Base-by-base conservation (phyloP, 2,888 invertebrate genomes). In the Xestia sexstrigata region DNA sequence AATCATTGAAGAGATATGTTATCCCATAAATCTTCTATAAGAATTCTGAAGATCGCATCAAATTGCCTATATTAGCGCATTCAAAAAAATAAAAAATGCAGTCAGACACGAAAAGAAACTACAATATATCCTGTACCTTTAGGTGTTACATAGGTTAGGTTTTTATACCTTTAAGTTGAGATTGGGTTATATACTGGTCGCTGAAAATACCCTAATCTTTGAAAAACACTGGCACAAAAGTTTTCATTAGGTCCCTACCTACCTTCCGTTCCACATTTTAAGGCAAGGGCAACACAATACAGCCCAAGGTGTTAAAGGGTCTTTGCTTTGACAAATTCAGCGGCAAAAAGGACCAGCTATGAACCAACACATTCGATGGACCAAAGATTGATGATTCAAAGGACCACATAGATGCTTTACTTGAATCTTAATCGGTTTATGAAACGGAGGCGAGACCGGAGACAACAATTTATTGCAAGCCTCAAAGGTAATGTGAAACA, bases 251-350 rank as follows among this genome's bases (percentile, higher is more conserved):
- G 8, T n/a, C 11, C 42, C 30, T 30, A 8, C 60, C 26, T 26
- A 58, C 13, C 58, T 15, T 35, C 30, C 62, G 26, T n/a, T 65
- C 49, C 35, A 23, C 35, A 52, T 45, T 66, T 58, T n/a, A 11
- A 2, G 42, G 66, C 8, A 58, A 73, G 4, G 42, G 66, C 8
- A 58, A 73, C 45, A 73, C 45, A 79, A 62, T 52, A 35, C 45
- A 13, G 30, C 20, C 30, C 8, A 42, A 26, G 42, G 52, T 42
- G 11, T 49, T 23, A 42, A 68, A 63, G 42, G 67, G 3, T 4
- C 7, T 15, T 15, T n/a, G 26, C 0, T n/a, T 15, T 15, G 17
- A 30, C 15, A n/a, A 67, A 72, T 55, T 68, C 6, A 30, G 9
- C 15, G 23, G 7, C 35, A 45, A 47, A 68, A 74, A 63, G 23